phyloP scores from a whole-genome alignment of 1,140 invertebrate species.

The Drosophila tani region DNA sequence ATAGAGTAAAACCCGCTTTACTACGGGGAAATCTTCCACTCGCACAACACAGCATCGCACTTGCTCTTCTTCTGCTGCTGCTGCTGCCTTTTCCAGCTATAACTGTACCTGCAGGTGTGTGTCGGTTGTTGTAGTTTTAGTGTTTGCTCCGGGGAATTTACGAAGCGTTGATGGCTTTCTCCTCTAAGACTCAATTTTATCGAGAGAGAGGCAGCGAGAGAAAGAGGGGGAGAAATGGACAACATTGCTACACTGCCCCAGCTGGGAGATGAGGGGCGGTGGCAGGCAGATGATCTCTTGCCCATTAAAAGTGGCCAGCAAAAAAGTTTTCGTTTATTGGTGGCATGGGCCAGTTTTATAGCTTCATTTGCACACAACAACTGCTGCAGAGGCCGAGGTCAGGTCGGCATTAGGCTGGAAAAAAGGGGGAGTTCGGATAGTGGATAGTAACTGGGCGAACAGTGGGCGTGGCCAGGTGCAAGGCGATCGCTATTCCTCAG shows the following conservation, averaged over 20 bases:
- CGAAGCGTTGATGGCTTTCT: slow-evolving; percentile 77
- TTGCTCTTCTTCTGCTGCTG: slow-evolving; percentile 23
- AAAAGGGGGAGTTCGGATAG: neutral
- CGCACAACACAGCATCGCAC: slow-evolving; percentile 57
- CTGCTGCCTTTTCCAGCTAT: slow-evolving; percentile 15
- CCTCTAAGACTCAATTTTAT: slow-evolving; percentile 40
- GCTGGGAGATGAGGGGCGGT: neutral
- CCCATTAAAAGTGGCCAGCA: slow-evolving; percentile 67
- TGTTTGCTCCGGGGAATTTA: slow-evolving; percentile 63
- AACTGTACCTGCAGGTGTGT: slow-evolving; percentile 61
- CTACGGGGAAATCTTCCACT: slow-evolving; percentile 69
- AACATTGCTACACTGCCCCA: slow-evolving; percentile 52
- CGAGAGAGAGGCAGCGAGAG: neutral
- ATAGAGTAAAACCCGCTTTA: slow-evolving; percentile 51
- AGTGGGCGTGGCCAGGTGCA: slow-evolving; percentile 33
- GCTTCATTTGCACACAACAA: slow-evolving; percentile 69
- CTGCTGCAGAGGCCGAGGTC: slow-evolving; percentile 41
- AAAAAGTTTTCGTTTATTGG: slow-evolving; percentile 64
- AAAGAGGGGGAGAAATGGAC: neutral
- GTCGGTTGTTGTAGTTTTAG: slow-evolving; percentile 53
- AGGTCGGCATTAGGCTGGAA: slow-evolving; percentile 8
- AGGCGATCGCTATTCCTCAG: slow-evolving; percentile 14
- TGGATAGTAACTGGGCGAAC: neutral
- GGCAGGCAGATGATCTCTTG: slow-evolving; percentile 47
- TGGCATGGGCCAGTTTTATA: slow-evolving; percentile 73